These are phyloP conservation scores for Anarhynchus alexandrinus DNA, from an alignment of 2,113 vertebrate genomes.

Conservation along the genomic window DNA sequence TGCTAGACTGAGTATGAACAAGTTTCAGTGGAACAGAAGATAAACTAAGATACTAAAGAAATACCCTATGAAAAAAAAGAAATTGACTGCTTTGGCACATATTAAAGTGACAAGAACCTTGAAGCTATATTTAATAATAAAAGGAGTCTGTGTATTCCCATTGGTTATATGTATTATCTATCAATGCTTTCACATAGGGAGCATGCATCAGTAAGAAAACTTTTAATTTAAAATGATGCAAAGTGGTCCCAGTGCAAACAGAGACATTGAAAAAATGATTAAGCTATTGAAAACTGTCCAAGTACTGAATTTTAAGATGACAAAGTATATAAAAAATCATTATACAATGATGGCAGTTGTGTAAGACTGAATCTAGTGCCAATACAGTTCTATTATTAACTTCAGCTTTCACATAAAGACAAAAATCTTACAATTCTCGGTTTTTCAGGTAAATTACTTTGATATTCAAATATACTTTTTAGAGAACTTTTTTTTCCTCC, in stretches of 20 bases:
- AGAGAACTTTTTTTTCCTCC: background rate
- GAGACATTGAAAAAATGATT: background rate
- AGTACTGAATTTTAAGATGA: background rate
- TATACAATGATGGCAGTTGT: background rate
- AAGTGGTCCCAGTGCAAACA: background rate
- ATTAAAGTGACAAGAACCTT: background rate
- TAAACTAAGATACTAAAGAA: background rate
- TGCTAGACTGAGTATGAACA: background rate
- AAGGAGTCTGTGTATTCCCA: background rate
- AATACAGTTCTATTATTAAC: background rate
- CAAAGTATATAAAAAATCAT: background rate
- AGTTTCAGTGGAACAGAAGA: background rate
- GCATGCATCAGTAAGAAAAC: background rate
- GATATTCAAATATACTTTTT: background rate
- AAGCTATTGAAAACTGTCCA: background rate
- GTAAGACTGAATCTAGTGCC: background rate
- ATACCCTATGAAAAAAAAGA: background rate
- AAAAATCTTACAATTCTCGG: background rate
- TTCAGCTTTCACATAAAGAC: background rate
- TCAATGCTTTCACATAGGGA: background rate
- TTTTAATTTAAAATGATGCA: background rate
- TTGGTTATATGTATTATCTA: background rate
- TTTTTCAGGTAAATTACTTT: background rate
- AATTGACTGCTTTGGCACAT: background rate
- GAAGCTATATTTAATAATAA: background rate